These are phyloP conservation scores for Romanomermis culicivorax DNA, from an alignment of 2,888 invertebrate genomes.

Conservation along the genomic window DNA sequence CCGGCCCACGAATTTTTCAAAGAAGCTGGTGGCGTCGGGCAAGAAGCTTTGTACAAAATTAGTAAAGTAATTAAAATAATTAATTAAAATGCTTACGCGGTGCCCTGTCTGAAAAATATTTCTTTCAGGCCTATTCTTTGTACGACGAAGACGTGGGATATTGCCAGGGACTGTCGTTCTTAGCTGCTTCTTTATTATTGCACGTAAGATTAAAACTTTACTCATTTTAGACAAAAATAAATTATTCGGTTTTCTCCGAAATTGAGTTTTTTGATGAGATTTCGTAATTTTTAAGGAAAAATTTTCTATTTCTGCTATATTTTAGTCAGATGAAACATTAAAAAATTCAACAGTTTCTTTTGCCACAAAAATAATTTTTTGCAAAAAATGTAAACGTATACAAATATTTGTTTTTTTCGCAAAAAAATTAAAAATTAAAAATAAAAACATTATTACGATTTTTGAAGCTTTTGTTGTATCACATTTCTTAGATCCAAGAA, in stretches of 20 bases:
- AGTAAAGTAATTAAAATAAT: constrained; percentile 51
- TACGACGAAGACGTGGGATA: constrained; percentile 94
- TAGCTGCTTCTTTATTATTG: constrained; percentile 77
- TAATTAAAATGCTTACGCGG: constrained; percentile 7
- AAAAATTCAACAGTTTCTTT: too few species aligned
- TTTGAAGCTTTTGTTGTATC: constrained; percentile 2
- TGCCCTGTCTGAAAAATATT: neutral
- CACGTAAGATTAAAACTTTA: too few species aligned
- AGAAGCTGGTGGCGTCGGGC: constrained; percentile 65
- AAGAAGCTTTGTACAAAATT: constrained; percentile 80
- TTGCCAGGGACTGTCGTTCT: constrained; percentile 92
- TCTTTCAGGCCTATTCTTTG: constrained; percentile 63
- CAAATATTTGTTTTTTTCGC: too few species aligned
- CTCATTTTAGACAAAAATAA: neutral
- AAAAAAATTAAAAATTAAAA: too few species aligned
- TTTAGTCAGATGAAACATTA: too few species aligned
- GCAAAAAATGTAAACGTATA: too few species aligned
- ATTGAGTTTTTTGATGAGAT: neutral
- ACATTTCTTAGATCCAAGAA: constrained; percentile 67
- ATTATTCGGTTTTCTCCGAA: constrained; percentile 5
- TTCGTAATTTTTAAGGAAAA: constrained; percentile 7
- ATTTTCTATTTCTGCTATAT: constrained; percentile 4
- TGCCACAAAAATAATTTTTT: too few species aligned
- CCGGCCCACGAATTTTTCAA: constrained; percentile 96
- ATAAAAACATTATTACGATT: neutral